phyloP scores from a whole-genome alignment of 2,113 vertebrate genomes.

The Boulengerochromis microlepis region DNA sequence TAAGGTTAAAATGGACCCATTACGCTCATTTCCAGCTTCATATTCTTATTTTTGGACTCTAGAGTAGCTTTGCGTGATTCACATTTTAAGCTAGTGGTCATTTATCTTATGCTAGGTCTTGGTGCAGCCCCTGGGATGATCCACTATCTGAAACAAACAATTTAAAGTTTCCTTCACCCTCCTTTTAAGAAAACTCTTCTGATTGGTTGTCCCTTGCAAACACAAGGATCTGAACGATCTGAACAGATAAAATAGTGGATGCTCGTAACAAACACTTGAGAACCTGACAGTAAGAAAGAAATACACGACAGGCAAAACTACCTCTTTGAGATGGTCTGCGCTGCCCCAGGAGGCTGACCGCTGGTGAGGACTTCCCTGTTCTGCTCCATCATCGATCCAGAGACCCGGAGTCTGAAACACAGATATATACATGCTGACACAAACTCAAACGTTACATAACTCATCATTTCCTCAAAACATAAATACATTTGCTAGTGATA shows the following conservation, averaged over 20 bases:
- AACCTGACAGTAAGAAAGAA: background rate
- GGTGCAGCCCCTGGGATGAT: background rate
- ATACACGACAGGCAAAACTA: constrained; percentile 47
- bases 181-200: background rate
- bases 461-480: background rate
- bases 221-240: background rate
- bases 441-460: background rate
- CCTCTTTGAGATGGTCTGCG: constrained; percentile 93
- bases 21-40: background rate
- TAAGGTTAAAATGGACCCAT: background rate
- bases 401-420: constrained; percentile 82
- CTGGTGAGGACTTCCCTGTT: constrained; percentile 84
- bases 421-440: constrained; percentile 5
- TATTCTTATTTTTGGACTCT: background rate
- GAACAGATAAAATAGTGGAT: background rate
- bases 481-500: background rate
- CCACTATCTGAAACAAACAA: background rate
- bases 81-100: background rate
- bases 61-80: background rate
- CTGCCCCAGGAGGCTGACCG: constrained; percentile 93
- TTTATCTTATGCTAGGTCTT: background rate
- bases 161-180: background rate
- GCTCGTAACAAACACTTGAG: background rate
- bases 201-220: background rate
- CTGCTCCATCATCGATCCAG: constrained; percentile 85